Conservation (phyloP, 2,113 vertebrate species). For the Alethe castanea region DNA sequence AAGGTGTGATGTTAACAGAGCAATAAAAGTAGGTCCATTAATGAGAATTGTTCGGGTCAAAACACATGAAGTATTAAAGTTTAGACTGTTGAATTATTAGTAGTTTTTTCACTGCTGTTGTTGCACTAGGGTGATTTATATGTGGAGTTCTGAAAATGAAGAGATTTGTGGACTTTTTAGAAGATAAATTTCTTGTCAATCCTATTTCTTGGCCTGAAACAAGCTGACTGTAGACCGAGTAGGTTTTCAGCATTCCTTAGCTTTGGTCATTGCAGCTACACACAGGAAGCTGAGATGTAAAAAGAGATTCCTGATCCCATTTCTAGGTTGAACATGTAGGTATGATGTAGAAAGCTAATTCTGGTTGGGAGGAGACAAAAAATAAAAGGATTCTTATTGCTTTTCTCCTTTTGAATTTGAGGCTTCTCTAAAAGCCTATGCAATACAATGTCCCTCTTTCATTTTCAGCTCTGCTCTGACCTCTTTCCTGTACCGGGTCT, state of each 20-base stretch:
- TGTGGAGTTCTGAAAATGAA: neutral
- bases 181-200: neutral
- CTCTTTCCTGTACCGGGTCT: neutral
- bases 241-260: neutral
- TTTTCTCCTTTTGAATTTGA: neutral
- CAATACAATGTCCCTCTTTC: neutral
- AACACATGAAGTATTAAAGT: neutral
- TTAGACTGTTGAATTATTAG: neutral
- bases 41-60: neutral
- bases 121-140: neutral
- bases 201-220: neutral
- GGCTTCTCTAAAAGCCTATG: neutral
- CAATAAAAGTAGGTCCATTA: neutral
- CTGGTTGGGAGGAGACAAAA: neutral
- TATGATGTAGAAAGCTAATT: neutral
- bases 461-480: slow-evolving; percentile 12
- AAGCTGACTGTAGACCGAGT: neutral
- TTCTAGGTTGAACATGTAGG: neutral
- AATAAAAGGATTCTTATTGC: neutral
- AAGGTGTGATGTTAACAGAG: neutral
- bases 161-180: neutral
- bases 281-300: neutral
- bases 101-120: neutral
- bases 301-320: neutral
- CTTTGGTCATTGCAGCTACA: neutral